Evolutionary conservation across 2,797 vertebrate species (phyloP).

Genomic region (Loriculus beryllinus): DNA sequence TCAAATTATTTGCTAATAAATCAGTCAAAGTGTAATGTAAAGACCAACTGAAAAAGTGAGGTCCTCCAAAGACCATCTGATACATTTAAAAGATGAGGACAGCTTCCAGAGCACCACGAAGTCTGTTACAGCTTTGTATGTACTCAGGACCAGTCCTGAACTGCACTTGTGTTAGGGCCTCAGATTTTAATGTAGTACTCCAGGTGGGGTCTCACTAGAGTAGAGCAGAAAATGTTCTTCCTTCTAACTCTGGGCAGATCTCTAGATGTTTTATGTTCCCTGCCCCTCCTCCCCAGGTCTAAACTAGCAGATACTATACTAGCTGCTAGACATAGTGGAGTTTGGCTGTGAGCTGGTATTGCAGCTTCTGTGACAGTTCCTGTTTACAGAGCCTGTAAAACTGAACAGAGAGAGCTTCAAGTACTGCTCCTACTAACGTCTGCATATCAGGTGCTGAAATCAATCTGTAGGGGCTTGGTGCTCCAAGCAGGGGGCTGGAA

Average conservation of each 20-base stretch:
- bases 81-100: not conserved
- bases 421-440: not conserved
- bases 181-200: not conserved
- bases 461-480: fast-evolving
- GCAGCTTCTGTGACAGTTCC: not conserved
- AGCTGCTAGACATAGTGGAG: not conserved
- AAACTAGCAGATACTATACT: not conserved
- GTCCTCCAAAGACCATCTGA: not conserved
- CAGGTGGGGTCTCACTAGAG: not conserved
- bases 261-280: not conserved
- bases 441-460: not conserved
- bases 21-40: not conserved
- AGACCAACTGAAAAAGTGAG: not conserved
- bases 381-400: not conserved
- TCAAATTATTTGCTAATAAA: not conserved
- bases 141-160: not conserved
- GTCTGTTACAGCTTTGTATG: not conserved
- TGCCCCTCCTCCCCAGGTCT: not conserved
- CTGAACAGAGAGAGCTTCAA: not conserved
- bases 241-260: not conserved
- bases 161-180: not conserved
- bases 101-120: not conserved
- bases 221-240: not conserved
- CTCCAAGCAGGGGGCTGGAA: not conserved
- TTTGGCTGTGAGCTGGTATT: not conserved